These are phyloP conservation scores for Turnix velox DNA, from an alignment of 2,113 vertebrate species.

Conservation along the genomic window DNA sequence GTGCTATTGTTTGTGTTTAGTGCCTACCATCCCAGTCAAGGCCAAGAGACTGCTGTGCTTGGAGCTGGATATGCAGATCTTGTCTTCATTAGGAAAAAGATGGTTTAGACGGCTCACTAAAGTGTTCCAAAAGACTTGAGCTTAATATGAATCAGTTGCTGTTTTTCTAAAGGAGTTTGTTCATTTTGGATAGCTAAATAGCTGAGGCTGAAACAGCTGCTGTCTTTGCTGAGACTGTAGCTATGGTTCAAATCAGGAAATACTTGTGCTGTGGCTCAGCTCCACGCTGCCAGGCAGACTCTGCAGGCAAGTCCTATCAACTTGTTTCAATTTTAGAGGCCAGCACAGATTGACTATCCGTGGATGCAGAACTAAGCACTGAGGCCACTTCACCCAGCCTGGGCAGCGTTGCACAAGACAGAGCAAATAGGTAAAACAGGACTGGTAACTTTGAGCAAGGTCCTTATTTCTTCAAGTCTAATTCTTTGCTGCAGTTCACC, in stretches of 20 bases:
- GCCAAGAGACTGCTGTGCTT: background rate
- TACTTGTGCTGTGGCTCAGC: background rate
- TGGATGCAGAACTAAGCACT: background rate
- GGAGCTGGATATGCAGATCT: background rate
- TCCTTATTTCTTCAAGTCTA: background rate
- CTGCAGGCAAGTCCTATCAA: background rate
- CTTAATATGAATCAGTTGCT: constrained; percentile 23
- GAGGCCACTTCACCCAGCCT: background rate
- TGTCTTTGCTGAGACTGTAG: background rate
- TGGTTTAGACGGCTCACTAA: background rate
- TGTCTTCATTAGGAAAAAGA: constrained; percentile 10
- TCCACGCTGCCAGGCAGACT: background rate
- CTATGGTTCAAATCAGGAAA: background rate
- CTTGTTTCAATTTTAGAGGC: background rate
- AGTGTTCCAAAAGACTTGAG: background rate
- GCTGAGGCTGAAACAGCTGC: background rate
- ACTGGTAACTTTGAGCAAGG: background rate
- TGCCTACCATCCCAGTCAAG: background rate
- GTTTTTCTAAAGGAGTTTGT: background rate
- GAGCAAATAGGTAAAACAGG: background rate
- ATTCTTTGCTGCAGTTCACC: background rate
- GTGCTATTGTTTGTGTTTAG: background rate
- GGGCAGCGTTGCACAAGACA: background rate
- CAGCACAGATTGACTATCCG: background rate
- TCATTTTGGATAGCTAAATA: background rate